Percentiles rank a stretch among this genome's conserved stretches.
Evolutionary conservation across 2,888 invertebrate genomes (phyloP).

Genomic region (Nowickia ferox): DNA sequence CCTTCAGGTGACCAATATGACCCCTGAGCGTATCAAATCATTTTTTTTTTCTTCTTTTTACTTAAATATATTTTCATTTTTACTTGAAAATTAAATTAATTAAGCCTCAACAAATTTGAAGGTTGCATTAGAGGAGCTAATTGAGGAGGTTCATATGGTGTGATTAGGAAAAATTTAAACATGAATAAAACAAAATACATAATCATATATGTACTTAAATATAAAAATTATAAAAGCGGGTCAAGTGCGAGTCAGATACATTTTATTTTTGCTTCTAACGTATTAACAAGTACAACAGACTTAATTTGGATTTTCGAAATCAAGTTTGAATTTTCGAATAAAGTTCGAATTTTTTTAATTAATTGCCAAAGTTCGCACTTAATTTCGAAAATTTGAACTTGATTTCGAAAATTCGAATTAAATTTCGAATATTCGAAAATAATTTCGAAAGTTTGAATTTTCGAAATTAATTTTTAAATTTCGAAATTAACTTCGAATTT

Average conservation of each 20-base stretch:
- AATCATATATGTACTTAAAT: too few relatives aligned
- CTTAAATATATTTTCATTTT: neutral
- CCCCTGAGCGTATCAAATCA: slow-evolving; percentile 66
- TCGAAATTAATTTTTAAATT: too few relatives aligned
- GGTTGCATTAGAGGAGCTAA: slow-evolving; percentile 33
- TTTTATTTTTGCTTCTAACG: too few relatives aligned
- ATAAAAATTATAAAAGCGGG: too few relatives aligned
- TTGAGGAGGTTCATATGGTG: neutral
- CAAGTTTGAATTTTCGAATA: too few relatives aligned
- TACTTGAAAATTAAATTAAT: slow-evolving; percentile 50
- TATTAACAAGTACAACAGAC: too few relatives aligned
- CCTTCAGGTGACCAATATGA: slow-evolving; percentile 64
- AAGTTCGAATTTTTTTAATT: neutral
- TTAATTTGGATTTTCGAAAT: too few relatives aligned
- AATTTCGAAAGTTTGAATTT: too few relatives aligned
- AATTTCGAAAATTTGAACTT: neutral
- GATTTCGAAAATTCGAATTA: neutral
- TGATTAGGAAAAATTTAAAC: slow-evolving; percentile 10
- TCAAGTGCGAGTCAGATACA: too few relatives aligned
- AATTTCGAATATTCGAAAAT: neutral
- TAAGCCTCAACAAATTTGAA: slow-evolving; percentile 57
- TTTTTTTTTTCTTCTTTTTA: neutral
- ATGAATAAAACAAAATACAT: neutral
- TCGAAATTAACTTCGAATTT: too few relatives aligned
- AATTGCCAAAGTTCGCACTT: neutral